These are phyloP conservation scores for Lophotriccus pileatus DNA, from an alignment of 2,797 vertebrate species.

Conservation along the genomic window DNA sequence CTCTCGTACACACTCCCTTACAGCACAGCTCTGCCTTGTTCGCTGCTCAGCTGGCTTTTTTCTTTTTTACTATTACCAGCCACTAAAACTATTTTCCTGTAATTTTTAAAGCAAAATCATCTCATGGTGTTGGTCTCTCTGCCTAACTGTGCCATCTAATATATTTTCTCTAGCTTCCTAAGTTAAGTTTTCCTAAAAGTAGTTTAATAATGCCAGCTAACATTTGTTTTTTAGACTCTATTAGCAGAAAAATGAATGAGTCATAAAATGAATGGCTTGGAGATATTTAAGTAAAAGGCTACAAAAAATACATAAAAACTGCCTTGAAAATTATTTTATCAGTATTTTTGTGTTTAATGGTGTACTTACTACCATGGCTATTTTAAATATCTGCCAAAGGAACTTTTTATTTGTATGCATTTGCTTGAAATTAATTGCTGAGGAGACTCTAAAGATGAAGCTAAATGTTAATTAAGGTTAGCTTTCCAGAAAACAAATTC, in stretches of 20 bases:
- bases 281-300: background rate
- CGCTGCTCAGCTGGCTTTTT: background rate
- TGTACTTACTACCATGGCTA: background rate
- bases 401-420: background rate
- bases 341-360: background rate
- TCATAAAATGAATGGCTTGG: background rate
- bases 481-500: background rate
- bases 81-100: background rate
- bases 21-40: background rate
- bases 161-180: background rate
- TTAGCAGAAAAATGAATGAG: background rate
- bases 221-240: background rate
- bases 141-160: background rate
- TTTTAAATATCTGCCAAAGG: background rate
- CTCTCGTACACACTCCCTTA: background rate
- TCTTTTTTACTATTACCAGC: background rate
- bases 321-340: background rate
- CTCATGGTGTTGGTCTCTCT: background rate
- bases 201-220: background rate
- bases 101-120: background rate
- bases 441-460: conserved; percentile 40
- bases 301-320: background rate
- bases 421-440: conserved; percentile 16
- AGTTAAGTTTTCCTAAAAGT: background rate
- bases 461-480: conserved; percentile 48